These are phyloP conservation scores for Mylabris phalerata DNA, from an alignment of 1,140 invertebrate genomes.

Conservation along the genomic window DNA sequence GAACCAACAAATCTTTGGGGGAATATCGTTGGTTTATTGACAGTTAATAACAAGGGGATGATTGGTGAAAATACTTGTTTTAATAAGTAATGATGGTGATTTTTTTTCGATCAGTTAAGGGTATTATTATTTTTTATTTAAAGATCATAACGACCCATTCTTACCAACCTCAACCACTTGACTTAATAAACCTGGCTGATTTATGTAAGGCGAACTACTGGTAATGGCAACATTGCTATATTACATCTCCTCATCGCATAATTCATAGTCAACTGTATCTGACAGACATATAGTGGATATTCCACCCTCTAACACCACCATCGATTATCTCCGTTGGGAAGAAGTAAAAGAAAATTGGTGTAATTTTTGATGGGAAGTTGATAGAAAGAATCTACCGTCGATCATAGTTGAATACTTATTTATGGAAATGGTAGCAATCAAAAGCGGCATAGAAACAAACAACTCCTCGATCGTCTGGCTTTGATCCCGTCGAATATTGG, in stretches of 20 bases:
- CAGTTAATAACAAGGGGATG: too few species aligned
- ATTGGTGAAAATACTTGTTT: too few species aligned
- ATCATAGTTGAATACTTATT: too few species aligned
- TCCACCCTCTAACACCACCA: constrained; percentile 1
- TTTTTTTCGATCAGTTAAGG: too few species aligned
- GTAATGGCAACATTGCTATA: constrained; percentile 14
- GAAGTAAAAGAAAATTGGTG: too few species aligned
- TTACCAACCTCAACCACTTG: constrained; percentile 14
- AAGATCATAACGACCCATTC: constrained; percentile 13
- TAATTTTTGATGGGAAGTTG: too few species aligned
- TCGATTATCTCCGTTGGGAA: too few species aligned
- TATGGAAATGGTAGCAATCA: constrained; percentile 4
- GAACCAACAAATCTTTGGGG: too few species aligned
- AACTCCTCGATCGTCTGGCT: constrained; percentile 18
- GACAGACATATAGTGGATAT: constrained; percentile 3
- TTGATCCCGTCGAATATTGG: constrained; percentile 14
- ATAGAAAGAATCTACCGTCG: too few species aligned
- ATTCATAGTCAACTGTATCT: constrained; percentile 8
- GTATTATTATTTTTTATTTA: constrained; percentile 1
- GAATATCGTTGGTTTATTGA: too few species aligned
- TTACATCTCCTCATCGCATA: constrained; percentile 8
- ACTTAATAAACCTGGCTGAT: constrained; percentile 13
- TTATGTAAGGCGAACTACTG: constrained; percentile 16
- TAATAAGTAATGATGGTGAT: too few species aligned
- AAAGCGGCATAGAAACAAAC: constrained; percentile 12